These are phyloP conservation scores for Plectropomus leopardus DNA, from an alignment of 2,113 vertebrate species.

Conservation along the genomic window DNA sequence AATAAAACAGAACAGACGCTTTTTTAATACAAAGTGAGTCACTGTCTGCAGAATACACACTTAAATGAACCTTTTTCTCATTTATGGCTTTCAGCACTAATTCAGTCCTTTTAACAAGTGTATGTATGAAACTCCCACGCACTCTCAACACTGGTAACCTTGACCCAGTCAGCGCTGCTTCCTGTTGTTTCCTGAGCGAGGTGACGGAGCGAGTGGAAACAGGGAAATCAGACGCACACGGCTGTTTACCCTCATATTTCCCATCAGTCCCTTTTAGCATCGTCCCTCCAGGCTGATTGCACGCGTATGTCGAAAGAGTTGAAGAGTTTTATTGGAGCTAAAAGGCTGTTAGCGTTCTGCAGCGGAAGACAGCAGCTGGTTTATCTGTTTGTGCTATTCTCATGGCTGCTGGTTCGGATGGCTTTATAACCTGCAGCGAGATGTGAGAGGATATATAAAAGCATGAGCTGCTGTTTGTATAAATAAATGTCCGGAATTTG, in stretches of 20 bases:
- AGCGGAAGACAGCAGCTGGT: not conserved
- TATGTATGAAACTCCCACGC: slow-evolving; percentile 46
- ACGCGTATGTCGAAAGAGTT: too few relatives aligned
- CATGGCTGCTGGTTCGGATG: not conserved
- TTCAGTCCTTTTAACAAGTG: not conserved
- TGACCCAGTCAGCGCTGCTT: slow-evolving; percentile 55
- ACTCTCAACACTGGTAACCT: slow-evolving; percentile 16
- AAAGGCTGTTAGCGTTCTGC: slow-evolving; percentile 7
- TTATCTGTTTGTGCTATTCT: slow-evolving; percentile 27
- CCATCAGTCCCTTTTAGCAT: slow-evolving; percentile 20
- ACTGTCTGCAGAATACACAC: too few relatives aligned
- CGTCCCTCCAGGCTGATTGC: slow-evolving; percentile 32
- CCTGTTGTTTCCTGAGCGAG: slow-evolving; percentile 65
- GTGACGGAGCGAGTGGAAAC: slow-evolving; percentile 46
- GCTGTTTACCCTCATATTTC: slow-evolving; percentile 53
- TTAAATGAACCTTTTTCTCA: too few relatives aligned
- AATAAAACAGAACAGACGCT: too few relatives aligned
- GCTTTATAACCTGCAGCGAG: slow-evolving; percentile 5
- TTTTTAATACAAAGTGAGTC: too few relatives aligned
- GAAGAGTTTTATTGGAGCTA: slow-evolving; percentile 49
- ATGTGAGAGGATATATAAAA: not conserved
- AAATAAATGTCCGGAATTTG: not conserved
- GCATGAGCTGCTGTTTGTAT: not conserved
- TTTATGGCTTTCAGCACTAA: not conserved
- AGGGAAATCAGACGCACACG: slow-evolving; percentile 9